A percentile compares a stretch with the other conserved stretches of the same genome.
Evolutionary conservation across 2,888 invertebrate genomes (phyloP).

Genomic region (Ormyrus rosae): DNA sequence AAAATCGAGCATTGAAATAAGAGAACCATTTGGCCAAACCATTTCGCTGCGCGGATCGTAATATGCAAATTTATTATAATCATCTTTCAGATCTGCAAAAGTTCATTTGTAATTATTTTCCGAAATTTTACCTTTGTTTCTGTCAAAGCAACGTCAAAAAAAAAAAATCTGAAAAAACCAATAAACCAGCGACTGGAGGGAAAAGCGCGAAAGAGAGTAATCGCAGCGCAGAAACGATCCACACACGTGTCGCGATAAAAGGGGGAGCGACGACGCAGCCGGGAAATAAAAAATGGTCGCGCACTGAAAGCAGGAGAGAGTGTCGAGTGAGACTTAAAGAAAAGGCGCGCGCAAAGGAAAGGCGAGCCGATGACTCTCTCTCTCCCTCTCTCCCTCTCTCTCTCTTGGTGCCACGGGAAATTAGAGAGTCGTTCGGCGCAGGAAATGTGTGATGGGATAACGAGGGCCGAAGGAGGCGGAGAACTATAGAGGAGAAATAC

Average conservation of each 20-base stretch:
- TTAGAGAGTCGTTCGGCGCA: constrained; percentile 60
- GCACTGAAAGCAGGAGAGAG: background rate
- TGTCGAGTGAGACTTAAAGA: no score
- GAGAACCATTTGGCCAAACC: background rate
- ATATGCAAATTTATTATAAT: no score
- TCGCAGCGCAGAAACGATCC: constrained; percentile 15
- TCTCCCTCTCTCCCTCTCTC: background rate
- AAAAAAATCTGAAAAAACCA: background rate
- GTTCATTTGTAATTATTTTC: no score
- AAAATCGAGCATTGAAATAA: background rate
- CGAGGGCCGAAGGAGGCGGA: constrained; percentile 50
- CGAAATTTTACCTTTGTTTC: no score
- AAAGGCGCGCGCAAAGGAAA: no score
- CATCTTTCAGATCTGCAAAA: no score
- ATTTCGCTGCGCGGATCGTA: no score
- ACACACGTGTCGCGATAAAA: constrained; percentile 38
- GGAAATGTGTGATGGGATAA: constrained; percentile 55
- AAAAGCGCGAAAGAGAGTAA: background rate
- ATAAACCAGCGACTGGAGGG: no score
- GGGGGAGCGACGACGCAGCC: background rate
- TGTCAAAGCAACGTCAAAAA: background rate
- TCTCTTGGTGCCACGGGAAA: constrained; percentile 52
- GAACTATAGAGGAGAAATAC: constrained; percentile 25
- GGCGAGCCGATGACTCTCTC: no score
- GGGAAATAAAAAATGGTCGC: constrained; percentile 22